Percentiles rank a stretch among this genome's conserved stretches.
phyloP scores from a whole-genome alignment of 2,113 vertebrate genomes.

The Thamnophis sirtalis region DNA sequence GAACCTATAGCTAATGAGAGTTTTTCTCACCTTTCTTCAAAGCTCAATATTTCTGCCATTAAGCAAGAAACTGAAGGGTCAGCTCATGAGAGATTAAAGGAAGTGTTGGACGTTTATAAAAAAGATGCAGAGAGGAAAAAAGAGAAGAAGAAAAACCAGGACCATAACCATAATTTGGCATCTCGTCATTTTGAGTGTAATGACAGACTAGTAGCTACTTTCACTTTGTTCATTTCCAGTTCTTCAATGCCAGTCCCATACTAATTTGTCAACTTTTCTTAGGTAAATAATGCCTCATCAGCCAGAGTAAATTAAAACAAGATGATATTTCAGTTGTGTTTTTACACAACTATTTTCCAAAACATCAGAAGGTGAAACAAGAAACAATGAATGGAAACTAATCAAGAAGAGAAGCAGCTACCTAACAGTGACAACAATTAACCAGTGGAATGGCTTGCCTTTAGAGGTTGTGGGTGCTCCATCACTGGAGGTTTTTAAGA shows the following conservation, averaged over 20 bases:
- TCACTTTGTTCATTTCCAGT: constrained; percentile 16
- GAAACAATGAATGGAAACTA: too few relatives aligned
- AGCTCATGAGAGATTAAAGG: constrained; percentile 37
- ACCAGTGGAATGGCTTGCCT: too few relatives aligned
- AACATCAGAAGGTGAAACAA: too few relatives aligned
- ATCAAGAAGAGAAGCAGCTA: too few relatives aligned
- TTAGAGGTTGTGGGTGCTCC: not conserved
- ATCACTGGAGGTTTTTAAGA: not conserved
- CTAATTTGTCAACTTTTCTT: not conserved
- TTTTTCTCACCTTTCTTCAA: constrained; percentile 16
- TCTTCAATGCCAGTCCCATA: constrained; percentile 51
- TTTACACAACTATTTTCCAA: too few relatives aligned
- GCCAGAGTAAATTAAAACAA: constrained; percentile 49
- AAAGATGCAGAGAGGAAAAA: not conserved
- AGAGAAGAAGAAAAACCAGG: not conserved
- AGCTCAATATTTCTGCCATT: constrained; percentile 28
- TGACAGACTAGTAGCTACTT: constrained; percentile 34
- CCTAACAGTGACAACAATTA: too few relatives aligned
- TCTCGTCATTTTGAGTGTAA: constrained; percentile 40
- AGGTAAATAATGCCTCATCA: constrained; percentile 24
- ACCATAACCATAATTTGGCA: constrained; percentile 4
- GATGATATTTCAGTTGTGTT: constrained; percentile 30
- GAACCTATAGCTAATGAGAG: not conserved
- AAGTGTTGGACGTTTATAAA: not conserved
- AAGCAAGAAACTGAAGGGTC: constrained; percentile 33